Evolutionary conservation across 1,140 invertebrate species (phyloP).

Genomic region (Gerris buenoi): DNA sequence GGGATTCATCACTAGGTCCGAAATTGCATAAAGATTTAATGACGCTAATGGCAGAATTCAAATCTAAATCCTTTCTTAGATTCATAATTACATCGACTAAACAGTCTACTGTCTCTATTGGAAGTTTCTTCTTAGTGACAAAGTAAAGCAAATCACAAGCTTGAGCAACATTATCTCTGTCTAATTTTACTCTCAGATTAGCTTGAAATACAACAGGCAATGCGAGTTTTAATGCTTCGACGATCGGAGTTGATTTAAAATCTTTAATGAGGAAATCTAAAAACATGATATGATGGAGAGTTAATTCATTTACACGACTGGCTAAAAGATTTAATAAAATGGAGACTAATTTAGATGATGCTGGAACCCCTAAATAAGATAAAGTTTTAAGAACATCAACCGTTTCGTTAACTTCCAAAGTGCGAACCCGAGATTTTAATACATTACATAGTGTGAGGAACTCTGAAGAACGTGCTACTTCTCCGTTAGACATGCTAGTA

Average conservation of each 20-base stretch:
- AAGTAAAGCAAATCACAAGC: constrained; percentile 36
- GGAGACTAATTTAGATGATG: constrained; percentile 38
- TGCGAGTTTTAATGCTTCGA: constrained; percentile 40
- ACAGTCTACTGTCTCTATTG: constrained; percentile 28
- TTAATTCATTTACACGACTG: constrained; percentile 40
- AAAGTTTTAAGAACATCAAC: constrained; percentile 41
- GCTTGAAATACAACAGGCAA: constrained; percentile 45
- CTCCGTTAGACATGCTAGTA: constrained; percentile 18
- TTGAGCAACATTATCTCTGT: constrained; percentile 33
- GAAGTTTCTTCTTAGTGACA: constrained; percentile 32
- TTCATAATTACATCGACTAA: constrained; percentile 15
- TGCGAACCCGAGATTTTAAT: constrained; percentile 36
- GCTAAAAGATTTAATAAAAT: constrained; percentile 42
- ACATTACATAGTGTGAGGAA: constrained; percentile 34
- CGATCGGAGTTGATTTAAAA: constrained; percentile 34
- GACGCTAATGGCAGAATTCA: constrained; percentile 20
- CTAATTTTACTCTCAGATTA: constrained; percentile 36
- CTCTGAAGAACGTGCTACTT: constrained; percentile 24
- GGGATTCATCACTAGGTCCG: not conserved
- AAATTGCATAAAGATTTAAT: constrained; percentile 8
- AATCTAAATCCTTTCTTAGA: constrained; percentile 11
- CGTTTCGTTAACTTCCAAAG: constrained; percentile 35
- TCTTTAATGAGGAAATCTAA: constrained; percentile 38
- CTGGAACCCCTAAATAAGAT: constrained; percentile 36
- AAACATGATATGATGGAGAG: constrained; percentile 41